Conservation (phyloP, 2,888 invertebrate species). For the Sesia bembeciformis region DNA sequence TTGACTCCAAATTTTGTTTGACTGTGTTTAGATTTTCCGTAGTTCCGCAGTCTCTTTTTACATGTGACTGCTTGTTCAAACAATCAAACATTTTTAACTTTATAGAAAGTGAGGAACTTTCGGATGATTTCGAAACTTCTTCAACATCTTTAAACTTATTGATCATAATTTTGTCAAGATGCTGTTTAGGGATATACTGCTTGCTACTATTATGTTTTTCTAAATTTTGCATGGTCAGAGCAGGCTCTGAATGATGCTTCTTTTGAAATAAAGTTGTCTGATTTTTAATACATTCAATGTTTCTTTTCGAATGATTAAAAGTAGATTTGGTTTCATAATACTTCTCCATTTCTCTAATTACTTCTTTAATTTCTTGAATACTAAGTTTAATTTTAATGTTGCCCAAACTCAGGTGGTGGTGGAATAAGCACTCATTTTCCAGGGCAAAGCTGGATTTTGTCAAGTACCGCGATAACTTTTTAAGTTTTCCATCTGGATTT, state of each 20-base stretch:
- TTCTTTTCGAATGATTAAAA: constrained; percentile 6
- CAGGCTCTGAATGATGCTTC: constrained; percentile 18
- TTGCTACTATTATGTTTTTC: constrained; percentile 12
- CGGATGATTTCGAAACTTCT: too few species aligned
- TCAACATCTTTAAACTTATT: constrained; percentile 35
- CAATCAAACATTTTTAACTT: too few species aligned
- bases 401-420: constrained; percentile 23
- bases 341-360: constrained; percentile 26
- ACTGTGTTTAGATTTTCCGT: neutral
- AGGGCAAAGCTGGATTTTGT: constrained; percentile 26
- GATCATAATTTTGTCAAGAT: constrained; percentile 13
- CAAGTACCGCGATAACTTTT: constrained; percentile 23
- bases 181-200: constrained; percentile 1
- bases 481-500: constrained; percentile 17
- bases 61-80: too few species aligned
- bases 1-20: neutral
- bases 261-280: constrained; percentile 26
- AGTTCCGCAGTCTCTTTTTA: constrained; percentile 28
- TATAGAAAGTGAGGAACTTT: too few species aligned
- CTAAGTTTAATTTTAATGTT: constrained; percentile 30
- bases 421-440: constrained; percentile 28
- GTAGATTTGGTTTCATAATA: constrained; percentile 12
- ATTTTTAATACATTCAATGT: constrained; percentile 20
- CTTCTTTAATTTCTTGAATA: constrained; percentile 14
- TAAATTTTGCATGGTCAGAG: constrained; percentile 20